Evolutionary conservation across 30 jellyfish, hydroid and myxozoan genomes (phyloP), one percentile per base, ranked within the genome.

Genomic region (Sanderia malayensis): DNA sequence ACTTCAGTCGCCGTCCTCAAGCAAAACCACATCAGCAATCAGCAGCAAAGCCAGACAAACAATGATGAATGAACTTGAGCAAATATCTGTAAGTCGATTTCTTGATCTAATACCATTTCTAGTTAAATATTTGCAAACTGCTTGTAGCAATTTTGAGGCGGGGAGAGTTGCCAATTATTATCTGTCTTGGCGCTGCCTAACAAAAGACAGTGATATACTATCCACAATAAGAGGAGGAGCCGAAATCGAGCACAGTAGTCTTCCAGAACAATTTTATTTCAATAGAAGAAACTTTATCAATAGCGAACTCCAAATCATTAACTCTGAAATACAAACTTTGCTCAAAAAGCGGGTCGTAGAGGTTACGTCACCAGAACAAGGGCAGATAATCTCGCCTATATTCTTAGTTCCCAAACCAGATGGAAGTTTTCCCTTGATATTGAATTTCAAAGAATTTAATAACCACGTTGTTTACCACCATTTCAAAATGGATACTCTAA

Each of bases 41-140:
- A 41, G 55, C 55, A 41, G 55, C 55, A 41, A 41, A 41, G 55
- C 55, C 55, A 41, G 55, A 41, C 55, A 41, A 41, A 41, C 55
- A 41, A 41, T 41, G 55, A 41, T 41, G 55, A 41, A 41, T 41
- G 55, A 41, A 41, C 55, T 41, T 41, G 55, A 41, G 15, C 55
- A 41, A 41, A 41, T 41, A 41, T 41, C 55, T 41, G 55, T 41
- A 41, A 41, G 55, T 41, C 55, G 55, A 41, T 41, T 41, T 41
- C 55, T 15, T 41, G 55, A 41, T 41, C 55, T 41, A 8, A 41
- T 41, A 41, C 55, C 55, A 41, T 41, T 41, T 41, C 55, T 41
- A 41, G 55, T 41, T 41, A 15, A 41, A 41, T 41, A 41, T 41
- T 41, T 41, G 55, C 55, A 41, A 41, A 41, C 55, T 41, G 55